These are phyloP conservation scores for Siniperca chuatsi DNA, from an alignment of 2,113 vertebrate species.

Conservation along the genomic window DNA sequence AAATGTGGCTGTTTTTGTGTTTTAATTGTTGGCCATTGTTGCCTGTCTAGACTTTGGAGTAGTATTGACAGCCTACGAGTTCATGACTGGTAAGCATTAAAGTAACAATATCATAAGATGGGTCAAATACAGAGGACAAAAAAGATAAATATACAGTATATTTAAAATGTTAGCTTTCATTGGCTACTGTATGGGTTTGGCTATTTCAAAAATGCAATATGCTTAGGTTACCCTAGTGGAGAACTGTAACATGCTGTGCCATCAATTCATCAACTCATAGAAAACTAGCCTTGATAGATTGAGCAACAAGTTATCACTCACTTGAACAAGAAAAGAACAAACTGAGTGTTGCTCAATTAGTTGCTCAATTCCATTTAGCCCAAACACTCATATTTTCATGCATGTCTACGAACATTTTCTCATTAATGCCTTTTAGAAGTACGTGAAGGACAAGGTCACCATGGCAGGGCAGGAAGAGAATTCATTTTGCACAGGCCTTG, in stretches of 20 bases:
- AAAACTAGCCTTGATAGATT: slow-evolving; percentile 1
- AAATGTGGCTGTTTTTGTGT: background rate
- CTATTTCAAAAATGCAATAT: background rate
- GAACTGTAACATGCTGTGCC: background rate
- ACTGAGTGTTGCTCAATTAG: background rate
- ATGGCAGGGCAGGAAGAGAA: slow-evolving; percentile 5
- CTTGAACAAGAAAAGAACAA: background rate
- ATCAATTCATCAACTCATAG: background rate
- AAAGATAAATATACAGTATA: background rate
- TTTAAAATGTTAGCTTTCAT: background rate
- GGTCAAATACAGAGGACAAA: background rate
- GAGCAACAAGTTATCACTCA: background rate
- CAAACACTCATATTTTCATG: background rate
- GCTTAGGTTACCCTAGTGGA: background rate
- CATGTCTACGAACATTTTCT: background rate
- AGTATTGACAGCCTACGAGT: background rate
- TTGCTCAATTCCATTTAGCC: background rate
- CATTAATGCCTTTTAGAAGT: slow-evolving; percentile 25
- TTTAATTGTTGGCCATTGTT: background rate
- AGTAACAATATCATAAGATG: background rate
- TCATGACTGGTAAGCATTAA: background rate
- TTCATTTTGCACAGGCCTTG: slow-evolving; percentile 20
- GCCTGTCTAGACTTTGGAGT: background rate
- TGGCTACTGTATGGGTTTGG: background rate
- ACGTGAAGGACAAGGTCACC: slow-evolving; percentile 42